Conservation (phyloP, 2,888 invertebrate species). For the Leptopilina syphax region DNA sequence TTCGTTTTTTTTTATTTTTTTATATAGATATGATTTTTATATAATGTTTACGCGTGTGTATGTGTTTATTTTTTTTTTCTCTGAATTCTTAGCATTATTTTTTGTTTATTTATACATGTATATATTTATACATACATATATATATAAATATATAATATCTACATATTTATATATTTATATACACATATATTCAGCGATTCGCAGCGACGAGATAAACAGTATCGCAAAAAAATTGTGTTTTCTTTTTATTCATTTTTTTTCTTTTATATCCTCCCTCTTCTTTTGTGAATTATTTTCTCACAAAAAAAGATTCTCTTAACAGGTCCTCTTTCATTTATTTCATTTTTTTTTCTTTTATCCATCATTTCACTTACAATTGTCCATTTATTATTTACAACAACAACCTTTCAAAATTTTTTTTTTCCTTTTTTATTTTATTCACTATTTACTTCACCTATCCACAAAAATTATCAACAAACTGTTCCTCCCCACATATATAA, state of each 20-base stretch:
- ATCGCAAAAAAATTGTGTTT: slow-evolving; percentile 12
- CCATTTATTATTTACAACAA: slow-evolving; percentile 63
- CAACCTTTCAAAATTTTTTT: slow-evolving; percentile 51
- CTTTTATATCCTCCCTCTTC: slow-evolving; percentile 45
- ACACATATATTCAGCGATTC: slow-evolving; percentile 35
- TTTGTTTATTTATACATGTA: slow-evolving; percentile 59
- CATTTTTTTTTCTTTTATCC: slow-evolving; percentile 35
- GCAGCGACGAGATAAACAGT: slow-evolving; percentile 32
- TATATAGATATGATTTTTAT: slow-evolving; percentile 70
- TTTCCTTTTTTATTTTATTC: slow-evolving; percentile 45
- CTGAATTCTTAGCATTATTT: slow-evolving; percentile 60
- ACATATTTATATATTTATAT: slow-evolving; percentile 43
- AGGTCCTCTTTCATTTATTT: slow-evolving; percentile 42
- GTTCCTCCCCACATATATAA: slow-evolving; percentile 36
- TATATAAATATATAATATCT: slow-evolving; percentile 59
- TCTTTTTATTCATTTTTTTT: slow-evolving; percentile 1
- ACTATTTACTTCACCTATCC: slow-evolving; percentile 60
- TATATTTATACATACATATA: slow-evolving; percentile 63
- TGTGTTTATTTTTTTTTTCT: slow-evolving; percentile 61
- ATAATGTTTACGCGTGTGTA: slow-evolving; percentile 69
- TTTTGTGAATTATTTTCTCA: slow-evolving; percentile 15
- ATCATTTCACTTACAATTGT: slow-evolving; percentile 45
- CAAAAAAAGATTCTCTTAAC: slow-evolving; percentile 5
- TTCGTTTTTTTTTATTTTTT: slow-evolving; percentile 67
- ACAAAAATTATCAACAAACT: slow-evolving; percentile 62